Evolutionary conservation across 1,140 invertebrate species (phyloP), one percentile per base, ranked within the genome.

Genomic region (Drosophila pachea): DNA sequence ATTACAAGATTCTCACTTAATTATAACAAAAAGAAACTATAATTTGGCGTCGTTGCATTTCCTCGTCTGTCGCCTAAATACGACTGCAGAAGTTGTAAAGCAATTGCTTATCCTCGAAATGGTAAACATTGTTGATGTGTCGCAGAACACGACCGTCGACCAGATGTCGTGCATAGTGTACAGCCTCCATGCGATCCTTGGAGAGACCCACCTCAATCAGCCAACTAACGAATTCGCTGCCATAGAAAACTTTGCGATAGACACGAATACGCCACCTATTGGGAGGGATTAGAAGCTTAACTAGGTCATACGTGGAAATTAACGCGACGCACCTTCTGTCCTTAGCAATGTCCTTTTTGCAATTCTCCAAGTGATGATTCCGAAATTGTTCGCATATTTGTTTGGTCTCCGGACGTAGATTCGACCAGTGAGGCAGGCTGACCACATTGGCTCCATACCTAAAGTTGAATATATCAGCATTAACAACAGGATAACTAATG

Each of bases 331-430:
- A 81, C 87, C 88, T 92, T 89, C 91, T 92, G 88, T 95, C 94
- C 74, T 92, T 92, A 12, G 95, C 94, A 86, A 98, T 96, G 43
- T 95, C 94, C 67, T 92, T 91, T 49, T 92, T 92, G 90, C 97
- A 98, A 73, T 94, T 95, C 7, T 94, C 92, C 83, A 96, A 91
- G 89, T 98, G 95, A 89, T 97, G 95, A 32, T 92, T 94, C 16
- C 93, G 92, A 90, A 98, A 99, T 88, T 98, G 95, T 68, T 97
- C 95, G 83, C 97, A 97, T 48, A 96, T 93, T 67, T 95, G 93
- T 78, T 92, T 94, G 0, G 94, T 95, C 89, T 97, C 95, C 12
- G 92, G 91, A 48, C 92, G 93, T 4, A 98, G 79, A 48, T 96
- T 93, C 47, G 94, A 93, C 86, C 94, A 92, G 4, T 93, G 86